These are phyloP conservation scores for Bradysia coprophila DNA, from an alignment of 1,140 invertebrate species.

Conservation along the genomic window DNA sequence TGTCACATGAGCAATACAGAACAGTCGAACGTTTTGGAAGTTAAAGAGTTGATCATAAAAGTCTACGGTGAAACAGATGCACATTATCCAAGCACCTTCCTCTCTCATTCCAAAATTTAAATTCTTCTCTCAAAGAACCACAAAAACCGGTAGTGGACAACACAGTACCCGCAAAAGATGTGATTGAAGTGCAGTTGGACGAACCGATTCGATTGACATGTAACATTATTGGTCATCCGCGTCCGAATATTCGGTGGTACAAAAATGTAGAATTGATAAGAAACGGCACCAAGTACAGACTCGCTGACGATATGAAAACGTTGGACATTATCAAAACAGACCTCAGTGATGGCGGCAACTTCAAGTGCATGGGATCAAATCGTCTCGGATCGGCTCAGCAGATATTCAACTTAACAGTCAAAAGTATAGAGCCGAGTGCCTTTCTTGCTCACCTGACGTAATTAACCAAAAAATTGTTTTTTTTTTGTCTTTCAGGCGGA, in stretches of 20 bases:
- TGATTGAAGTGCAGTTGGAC: slow-evolving; percentile 17
- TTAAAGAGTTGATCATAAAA: no score
- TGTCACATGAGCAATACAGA: slow-evolving; percentile 11
- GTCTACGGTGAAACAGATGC: no score
- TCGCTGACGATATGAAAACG: slow-evolving; percentile 22
- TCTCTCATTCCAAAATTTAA: no score
- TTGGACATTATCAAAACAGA: slow-evolving; percentile 17
- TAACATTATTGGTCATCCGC: slow-evolving; percentile 22
- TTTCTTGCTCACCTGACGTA: no score
- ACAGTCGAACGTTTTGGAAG: no score
- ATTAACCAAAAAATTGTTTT: no score
- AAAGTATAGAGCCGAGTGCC: no score
- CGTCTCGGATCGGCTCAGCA: slow-evolving; percentile 14
- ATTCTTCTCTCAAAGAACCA: no score
- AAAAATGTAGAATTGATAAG: no score
- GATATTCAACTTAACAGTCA: slow-evolving; percentile 14
- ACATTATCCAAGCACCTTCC: no score
- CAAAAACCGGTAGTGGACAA: slow-evolving; percentile 11
- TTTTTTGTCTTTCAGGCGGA: slow-evolving; percentile 11
- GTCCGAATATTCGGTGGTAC: slow-evolving; percentile 25
- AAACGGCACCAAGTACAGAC: slow-evolving; percentile 17
- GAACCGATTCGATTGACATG: slow-evolving; percentile 23
- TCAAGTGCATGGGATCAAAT: slow-evolving; percentile 23
- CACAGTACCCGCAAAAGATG: slow-evolving; percentile 14
- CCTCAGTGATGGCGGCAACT: slow-evolving; percentile 22